Percentiles rank a stretch among this genome's conserved stretches.
Conservation (phyloP, 2,113 vertebrate genomes). For the Leucoraja erinaceus region DNA sequence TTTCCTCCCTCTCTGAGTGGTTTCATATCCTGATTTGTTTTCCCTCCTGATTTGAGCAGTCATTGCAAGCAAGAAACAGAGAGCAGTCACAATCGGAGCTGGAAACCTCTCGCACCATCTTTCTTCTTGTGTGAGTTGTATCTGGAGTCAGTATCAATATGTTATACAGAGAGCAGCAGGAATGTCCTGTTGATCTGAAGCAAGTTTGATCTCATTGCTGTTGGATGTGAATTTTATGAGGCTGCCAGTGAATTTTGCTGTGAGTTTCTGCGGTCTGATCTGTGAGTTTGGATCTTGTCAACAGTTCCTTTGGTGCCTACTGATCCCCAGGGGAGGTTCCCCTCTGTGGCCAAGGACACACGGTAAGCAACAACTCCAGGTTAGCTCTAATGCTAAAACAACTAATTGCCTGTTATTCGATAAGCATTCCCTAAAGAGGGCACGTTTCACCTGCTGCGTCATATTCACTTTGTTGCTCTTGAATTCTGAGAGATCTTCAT, state of each 20-base stretch:
- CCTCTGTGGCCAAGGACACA: not conserved
- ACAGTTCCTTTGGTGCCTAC: not conserved
- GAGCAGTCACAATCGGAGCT: not conserved
- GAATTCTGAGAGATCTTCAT: not conserved
- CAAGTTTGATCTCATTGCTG: not conserved
- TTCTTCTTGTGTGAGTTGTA: not conserved
- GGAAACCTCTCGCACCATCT: not conserved
- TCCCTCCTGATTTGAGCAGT: not conserved
- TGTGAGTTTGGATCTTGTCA: not conserved
- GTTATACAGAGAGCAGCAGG: not conserved
- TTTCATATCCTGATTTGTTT: conserved; percentile 24
- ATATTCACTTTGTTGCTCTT: not conserved
- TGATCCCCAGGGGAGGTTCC: not conserved
- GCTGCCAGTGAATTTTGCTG: not conserved
- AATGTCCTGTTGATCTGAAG: not conserved
- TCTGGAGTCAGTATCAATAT: not conserved
- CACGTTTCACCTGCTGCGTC: not conserved
- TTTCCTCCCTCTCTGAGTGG: conserved; percentile 18
- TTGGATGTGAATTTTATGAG: not conserved
- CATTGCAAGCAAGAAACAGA: not conserved
- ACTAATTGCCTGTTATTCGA: not conserved
- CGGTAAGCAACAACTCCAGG: conserved; percentile 1
- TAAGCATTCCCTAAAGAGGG: not conserved
- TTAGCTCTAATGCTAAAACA: not conserved
- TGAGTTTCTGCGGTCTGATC: not conserved